Base-by-base conservation (phyloP, 1,140 invertebrate species). In the Semibalanus balanoides region DNA sequence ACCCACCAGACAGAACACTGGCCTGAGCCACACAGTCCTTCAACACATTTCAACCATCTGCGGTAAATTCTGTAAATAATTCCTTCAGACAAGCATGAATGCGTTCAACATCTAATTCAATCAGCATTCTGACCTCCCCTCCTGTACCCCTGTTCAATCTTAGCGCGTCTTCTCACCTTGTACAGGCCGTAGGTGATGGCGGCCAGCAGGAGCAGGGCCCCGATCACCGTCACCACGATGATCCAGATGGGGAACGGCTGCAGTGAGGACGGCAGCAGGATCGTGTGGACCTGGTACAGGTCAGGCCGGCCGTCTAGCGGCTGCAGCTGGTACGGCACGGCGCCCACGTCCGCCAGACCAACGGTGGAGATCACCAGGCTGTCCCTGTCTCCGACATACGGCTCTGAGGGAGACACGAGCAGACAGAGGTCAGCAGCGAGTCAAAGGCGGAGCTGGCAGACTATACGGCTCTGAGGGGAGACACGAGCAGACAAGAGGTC, bases 151-250 rank as follows among this genome's bases (percentile, higher is more conserved):
- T n/a, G n/a, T n/a, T n/a, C n/a, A n/a, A n/a, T n/a, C n/a, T n/a
- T n/a, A n/a, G n/a, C n/a, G n/a, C n/a, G n/a, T n/a, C n/a, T n/a
- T n/a, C 70, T 28, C n/a, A 72, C 70, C 70, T 72, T 72, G n/a
- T 72, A 72, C 11, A 72, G 70, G 3, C 70, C 70, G n/a, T 72
- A 72, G 19, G 70, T 72, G 70, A 72, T 72, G 70, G 70, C 70
- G 28, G 70, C 70, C 19, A 72, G 70, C 70, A 72, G 70, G 3
- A 72, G 22, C 70, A 72, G 29, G 3, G 70, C n/a, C 28, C 70
- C 70, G 70, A 72, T 11, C 3, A 72, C 70, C 25, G 70, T 27
- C 70, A 30, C 70, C 70, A 72, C 70, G 70, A 72, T 72, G 25
- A 72, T 29, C 70, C 70, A 72, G 3, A 72, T n/a, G 29, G 70